Percentiles rank a stretch among this genome's conserved stretches.
Evolutionary conservation across 2,797 vertebrate genomes (phyloP).

Genomic region (Sparus aurata): DNA sequence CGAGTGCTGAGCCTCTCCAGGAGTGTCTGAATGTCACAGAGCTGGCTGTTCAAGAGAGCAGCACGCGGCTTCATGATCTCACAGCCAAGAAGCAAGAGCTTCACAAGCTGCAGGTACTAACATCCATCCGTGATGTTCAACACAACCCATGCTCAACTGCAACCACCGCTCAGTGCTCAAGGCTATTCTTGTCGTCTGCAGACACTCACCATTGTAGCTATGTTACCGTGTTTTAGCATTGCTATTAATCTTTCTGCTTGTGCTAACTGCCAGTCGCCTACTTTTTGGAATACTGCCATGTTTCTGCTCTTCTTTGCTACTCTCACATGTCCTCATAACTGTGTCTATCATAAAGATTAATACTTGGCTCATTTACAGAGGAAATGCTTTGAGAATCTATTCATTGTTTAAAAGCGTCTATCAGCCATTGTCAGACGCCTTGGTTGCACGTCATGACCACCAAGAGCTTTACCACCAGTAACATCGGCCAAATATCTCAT

Average conservation of each 20-base stretch:
- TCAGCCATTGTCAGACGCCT: slow-evolving; percentile 23
- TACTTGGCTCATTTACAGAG: slow-evolving; percentile 13
- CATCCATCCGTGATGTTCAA: slow-evolving; percentile 7
- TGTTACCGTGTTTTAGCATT: not conserved
- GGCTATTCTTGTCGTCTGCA: slow-evolving; percentile 26
- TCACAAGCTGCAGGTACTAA: slow-evolving; percentile 92
- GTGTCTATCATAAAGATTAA: slow-evolving; percentile 9
- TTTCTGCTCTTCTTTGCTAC: slow-evolving; percentile 46
- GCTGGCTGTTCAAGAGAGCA: slow-evolving; percentile 88
- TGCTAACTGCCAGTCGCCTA: slow-evolving; percentile 50
- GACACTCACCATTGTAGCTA: slow-evolving; percentile 37
- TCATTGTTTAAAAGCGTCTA: slow-evolving; percentile 28
- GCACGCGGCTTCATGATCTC: slow-evolving; percentile 89
- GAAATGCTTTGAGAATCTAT: not conserved
- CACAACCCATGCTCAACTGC: slow-evolving; percentile 31
- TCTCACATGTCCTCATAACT: slow-evolving; percentile 37
- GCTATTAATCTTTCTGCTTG: slow-evolving; percentile 19
- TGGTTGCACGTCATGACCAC: slow-evolving; percentile 38
- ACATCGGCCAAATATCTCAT: slow-evolving; percentile 28
- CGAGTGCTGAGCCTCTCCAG: slow-evolving; percentile 90
- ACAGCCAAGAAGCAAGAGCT: slow-evolving; percentile 92
- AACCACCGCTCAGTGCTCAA: slow-evolving; percentile 23
- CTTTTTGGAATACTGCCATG: slow-evolving; percentile 25
- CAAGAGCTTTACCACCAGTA: slow-evolving; percentile 38
- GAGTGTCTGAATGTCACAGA: slow-evolving; percentile 90